These are phyloP conservation scores for Penelope pileata DNA, from an alignment of 2,113 vertebrate genomes.

Conservation along the genomic window DNA sequence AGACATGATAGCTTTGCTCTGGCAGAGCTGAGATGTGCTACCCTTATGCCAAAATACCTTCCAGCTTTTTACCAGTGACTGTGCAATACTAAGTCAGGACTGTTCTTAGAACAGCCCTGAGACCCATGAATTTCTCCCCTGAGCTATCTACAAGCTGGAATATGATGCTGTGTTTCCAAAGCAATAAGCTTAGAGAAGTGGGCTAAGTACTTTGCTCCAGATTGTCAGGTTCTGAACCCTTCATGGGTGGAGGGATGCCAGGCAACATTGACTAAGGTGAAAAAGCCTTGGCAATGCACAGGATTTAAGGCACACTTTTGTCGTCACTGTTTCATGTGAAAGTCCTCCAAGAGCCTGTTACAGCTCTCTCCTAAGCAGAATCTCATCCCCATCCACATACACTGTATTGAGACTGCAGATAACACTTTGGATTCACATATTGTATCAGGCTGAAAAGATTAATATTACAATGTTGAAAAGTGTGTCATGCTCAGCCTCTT, in stretches of 20 bases:
- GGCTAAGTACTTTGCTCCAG: background rate
- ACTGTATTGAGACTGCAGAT: rapidly evolving
- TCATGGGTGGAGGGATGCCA: background rate
- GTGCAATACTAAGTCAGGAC: background rate
- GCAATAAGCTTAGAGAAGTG: background rate
- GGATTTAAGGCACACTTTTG: background rate
- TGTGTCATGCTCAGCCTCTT: background rate
- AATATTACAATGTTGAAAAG: background rate
- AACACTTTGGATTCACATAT: background rate
- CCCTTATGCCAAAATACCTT: background rate
- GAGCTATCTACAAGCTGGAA: background rate
- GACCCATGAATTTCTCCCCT: background rate
- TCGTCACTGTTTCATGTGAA: background rate
- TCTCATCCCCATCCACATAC: background rate
- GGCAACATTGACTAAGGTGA: background rate
- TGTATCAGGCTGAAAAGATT: background rate
- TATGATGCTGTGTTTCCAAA: background rate
- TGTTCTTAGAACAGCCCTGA: background rate
- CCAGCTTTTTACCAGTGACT: background rate
- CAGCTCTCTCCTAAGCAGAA: background rate
- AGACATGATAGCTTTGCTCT: rapidly evolving
- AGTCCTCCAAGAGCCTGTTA: background rate
- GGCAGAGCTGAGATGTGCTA: background rate
- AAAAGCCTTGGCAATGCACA: background rate
- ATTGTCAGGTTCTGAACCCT: background rate